These are phyloP conservation scores for Parochlus steinenii DNA, from an alignment of 2,888 invertebrate species.

Conservation along the genomic window DNA sequence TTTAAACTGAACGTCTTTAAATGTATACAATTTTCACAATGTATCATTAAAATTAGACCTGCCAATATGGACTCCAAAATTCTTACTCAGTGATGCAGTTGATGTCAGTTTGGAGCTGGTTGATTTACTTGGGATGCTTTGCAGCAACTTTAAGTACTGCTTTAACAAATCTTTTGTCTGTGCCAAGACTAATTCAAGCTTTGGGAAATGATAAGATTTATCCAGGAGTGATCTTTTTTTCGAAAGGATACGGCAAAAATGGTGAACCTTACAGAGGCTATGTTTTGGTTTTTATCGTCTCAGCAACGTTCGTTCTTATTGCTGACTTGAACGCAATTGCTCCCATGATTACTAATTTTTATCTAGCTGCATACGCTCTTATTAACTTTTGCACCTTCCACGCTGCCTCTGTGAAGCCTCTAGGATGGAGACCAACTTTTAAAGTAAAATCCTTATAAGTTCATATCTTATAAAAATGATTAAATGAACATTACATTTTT, in stretches of 20 bases:
- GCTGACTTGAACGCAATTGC: conserved; percentile 80
- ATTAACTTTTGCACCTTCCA: conserved; percentile 95
- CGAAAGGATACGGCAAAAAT: conserved; percentile 71
- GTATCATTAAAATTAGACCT: conserved; percentile 34
- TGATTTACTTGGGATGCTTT: conserved; percentile 92
- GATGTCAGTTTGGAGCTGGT: conserved; percentile 72
- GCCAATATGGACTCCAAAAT: conserved; percentile 67
- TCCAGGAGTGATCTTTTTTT: conserved; percentile 84
- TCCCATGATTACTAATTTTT: conserved; percentile 88
- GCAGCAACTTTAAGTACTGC: conserved; percentile 95
- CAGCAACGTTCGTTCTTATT: conserved; percentile 69
- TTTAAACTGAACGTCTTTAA: not conserved
- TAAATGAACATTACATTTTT: conserved; percentile 18
- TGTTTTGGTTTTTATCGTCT: conserved; percentile 79
- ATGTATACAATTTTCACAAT: conserved; percentile 23
- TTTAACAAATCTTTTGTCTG: conserved; percentile 83
- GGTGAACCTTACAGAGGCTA: conserved; percentile 85
- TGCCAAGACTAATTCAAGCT: conserved; percentile 78
- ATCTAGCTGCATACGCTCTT: conserved; percentile 82
- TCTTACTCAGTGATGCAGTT: conserved; percentile 80
- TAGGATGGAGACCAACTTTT: conserved; percentile 84
- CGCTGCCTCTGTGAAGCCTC: conserved; percentile 69
- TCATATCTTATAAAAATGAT: conserved; percentile 8
- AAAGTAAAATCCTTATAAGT: conserved; percentile 34
- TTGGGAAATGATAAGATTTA: conserved; percentile 88